Evolutionary conservation across 2,113 vertebrate species (phyloP).

Genomic region (Entelurus aequoreus): DNA sequence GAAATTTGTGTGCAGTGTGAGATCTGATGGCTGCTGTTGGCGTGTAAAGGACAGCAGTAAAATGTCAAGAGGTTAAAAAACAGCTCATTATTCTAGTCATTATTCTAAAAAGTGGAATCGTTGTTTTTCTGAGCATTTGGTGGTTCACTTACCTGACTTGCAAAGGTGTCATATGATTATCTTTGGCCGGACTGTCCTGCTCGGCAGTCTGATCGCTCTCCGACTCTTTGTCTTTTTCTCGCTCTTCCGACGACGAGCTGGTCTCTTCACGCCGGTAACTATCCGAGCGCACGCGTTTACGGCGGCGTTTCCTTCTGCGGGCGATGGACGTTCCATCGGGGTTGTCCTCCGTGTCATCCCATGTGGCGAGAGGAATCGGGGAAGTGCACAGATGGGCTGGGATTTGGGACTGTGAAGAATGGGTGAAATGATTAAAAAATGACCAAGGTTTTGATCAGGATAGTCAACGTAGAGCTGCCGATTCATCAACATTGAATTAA

Average conservation of each 20-base stretch:
- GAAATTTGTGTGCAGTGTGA: too few species aligned
- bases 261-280: slow-evolving; percentile 42
- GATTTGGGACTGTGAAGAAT: slow-evolving; percentile 57
- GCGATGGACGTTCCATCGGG: not conserved
- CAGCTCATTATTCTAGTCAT: too few species aligned
- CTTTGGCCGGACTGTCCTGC: slow-evolving; percentile 31
- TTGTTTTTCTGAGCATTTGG: not conserved
- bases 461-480: too few species aligned
- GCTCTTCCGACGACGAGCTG: slow-evolving; percentile 71
- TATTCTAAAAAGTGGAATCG: too few species aligned
- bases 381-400: slow-evolving; percentile 79
- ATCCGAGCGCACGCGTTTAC: slow-evolving; percentile 69
- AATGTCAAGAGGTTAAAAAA: too few species aligned
- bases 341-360: slow-evolving; percentile 17
- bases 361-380: slow-evolving; percentile 70
- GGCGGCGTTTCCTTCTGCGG: slow-evolving; percentile 69
- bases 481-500: too few species aligned
- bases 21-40: too few species aligned
- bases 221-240: slow-evolving; percentile 57
- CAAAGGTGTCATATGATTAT: slow-evolving; percentile 38
- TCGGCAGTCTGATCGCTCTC: slow-evolving; percentile 52
- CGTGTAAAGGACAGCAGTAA: too few species aligned
- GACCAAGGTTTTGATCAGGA: not conserved
- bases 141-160: slow-evolving; percentile 55
- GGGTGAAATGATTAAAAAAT: not conserved